Base-by-base conservation (phyloP, 1,140 invertebrate genomes). In the Sminthurides bifidus region DNA sequence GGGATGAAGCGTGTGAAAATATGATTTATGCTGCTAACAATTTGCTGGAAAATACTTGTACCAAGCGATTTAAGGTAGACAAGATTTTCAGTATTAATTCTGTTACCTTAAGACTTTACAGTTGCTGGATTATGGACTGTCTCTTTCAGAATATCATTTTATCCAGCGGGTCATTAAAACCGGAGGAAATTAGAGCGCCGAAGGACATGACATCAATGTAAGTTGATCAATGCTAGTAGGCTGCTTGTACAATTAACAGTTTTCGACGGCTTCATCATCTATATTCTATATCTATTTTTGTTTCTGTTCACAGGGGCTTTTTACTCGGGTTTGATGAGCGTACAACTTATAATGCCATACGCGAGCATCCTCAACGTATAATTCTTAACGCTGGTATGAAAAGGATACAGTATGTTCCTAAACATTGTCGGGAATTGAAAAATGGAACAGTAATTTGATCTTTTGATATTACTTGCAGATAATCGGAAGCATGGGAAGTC, bases 1-100 rank as follows among this genome's bases (percentile, higher is more conserved):
- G 62, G 27, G 62, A 64, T 46, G 46, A 21, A 15, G 30, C 62
- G 0, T 45, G 49, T 30, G 62, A 61, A 51, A 64, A 64, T 56
- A 41, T 64, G 38, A 56, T 64, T 29, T 61, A 64, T 41, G 48
- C 55, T 23, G 56, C 52, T 12, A 35, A 61, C 46, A 14, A 51
- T 10, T 45, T 64, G 8, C 35, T 43, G 3, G 58, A 64, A 46
- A 49, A 64, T 31, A 48, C 55, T 40, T 64, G 58, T 48, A 57
- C 60, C 24, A 55, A 54, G 40, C 33, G 53, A 44, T 26, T 64
- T 21, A 64, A 64, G 56, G 62, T 60, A 59, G 12, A 24, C 17
- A 14, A 41, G 23, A 35, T 21, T 38, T 37, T 26, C 29, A 21
- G 10, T 33, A 10, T 27, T 2, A 30, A 31, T 31, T 21, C 10